phyloP scores from a whole-genome alignment of 2,113 vertebrate species.

The Dolichallabes microphthalmus region DNA sequence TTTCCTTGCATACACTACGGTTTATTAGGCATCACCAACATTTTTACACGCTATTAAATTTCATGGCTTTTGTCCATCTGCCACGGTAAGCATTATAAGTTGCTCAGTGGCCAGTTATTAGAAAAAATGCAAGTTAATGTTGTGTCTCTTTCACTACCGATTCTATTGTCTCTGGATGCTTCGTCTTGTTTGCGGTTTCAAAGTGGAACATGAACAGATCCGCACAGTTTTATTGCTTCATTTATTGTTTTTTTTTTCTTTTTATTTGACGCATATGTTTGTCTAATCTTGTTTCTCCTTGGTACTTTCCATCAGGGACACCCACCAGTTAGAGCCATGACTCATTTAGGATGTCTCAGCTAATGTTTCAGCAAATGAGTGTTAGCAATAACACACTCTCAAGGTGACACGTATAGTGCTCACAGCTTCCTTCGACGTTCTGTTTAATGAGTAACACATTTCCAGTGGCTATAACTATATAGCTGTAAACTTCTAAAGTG shows the following conservation, averaged over 20 bases:
- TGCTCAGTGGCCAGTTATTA: conserved; percentile 15
- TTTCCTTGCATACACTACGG: background rate
- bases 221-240: conserved; percentile 63
- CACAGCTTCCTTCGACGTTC: background rate
- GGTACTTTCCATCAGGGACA: conserved; percentile 67
- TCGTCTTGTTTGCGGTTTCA: conserved; percentile 49
- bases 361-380: conserved; percentile 53
- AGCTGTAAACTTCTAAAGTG: background rate
- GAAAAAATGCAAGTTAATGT: conserved; percentile 19
- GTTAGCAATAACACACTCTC: conserved; percentile 45
- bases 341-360: conserved; percentile 39
- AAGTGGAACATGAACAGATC: conserved; percentile 61
- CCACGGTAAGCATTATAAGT: conserved; percentile 24
- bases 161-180: conserved; percentile 47
- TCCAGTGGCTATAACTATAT: background rate
- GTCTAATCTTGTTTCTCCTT: conserved; percentile 68
- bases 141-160: conserved; percentile 29
- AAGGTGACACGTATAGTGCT: conserved; percentile 53
- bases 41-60: conserved; percentile 20
- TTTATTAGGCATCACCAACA: background rate
- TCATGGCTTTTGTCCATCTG: conserved; percentile 18
- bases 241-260: conserved; percentile 56
- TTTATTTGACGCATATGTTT: conserved; percentile 65
- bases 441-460: background rate
- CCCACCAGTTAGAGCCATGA: conserved; percentile 53